Evolutionary conservation across 2,797 vertebrate genomes (phyloP).

Genomic region (Carapus acus): DNA sequence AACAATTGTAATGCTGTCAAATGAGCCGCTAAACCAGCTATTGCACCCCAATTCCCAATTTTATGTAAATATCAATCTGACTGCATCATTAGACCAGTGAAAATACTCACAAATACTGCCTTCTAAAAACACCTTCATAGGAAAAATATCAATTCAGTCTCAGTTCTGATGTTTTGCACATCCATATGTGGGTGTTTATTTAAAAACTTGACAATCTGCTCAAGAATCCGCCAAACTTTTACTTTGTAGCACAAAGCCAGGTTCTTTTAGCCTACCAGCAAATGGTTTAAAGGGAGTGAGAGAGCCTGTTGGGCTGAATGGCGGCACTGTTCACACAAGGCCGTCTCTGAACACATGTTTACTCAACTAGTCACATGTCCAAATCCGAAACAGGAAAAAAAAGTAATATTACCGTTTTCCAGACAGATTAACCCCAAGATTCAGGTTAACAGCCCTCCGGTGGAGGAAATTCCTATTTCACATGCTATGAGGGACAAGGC

Average conservation of each 20-base stretch:
- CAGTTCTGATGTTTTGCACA: conserved; percentile 1
- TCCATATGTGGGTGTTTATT: conserved; percentile 5
- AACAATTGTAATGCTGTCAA: conserved; percentile 64
- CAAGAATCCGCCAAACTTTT: conserved; percentile 15
- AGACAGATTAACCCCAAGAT: conserved; percentile 70
- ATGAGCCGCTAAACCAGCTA: conserved; percentile 58
- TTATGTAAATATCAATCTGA: no score
- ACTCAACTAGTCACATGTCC: conserved; percentile 66
- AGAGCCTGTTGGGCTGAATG: conserved; percentile 63
- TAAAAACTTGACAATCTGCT: conserved; percentile 17
- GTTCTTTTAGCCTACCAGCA: conserved; percentile 23
- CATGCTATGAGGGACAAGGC: conserved; percentile 38
- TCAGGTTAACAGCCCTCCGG: conserved; percentile 67
- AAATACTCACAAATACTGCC: conserved; percentile 13
- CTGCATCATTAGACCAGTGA: no score
- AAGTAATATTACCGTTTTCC: conserved; percentile 59
- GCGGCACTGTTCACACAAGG: conserved; percentile 66
- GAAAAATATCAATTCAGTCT: conserved; percentile 12
- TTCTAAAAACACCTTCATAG: conserved; percentile 3
- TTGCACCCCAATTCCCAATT: no score
- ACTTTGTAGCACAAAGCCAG: conserved; percentile 19
- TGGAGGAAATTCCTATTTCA: conserved; percentile 64
- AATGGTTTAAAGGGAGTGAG: conserved; percentile 51
- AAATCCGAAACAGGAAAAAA: conserved; percentile 57
- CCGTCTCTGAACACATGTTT: conserved; percentile 64